phyloP scores from a whole-genome alignment of 2,113 vertebrate genomes.

The Polypterus senegalus region DNA sequence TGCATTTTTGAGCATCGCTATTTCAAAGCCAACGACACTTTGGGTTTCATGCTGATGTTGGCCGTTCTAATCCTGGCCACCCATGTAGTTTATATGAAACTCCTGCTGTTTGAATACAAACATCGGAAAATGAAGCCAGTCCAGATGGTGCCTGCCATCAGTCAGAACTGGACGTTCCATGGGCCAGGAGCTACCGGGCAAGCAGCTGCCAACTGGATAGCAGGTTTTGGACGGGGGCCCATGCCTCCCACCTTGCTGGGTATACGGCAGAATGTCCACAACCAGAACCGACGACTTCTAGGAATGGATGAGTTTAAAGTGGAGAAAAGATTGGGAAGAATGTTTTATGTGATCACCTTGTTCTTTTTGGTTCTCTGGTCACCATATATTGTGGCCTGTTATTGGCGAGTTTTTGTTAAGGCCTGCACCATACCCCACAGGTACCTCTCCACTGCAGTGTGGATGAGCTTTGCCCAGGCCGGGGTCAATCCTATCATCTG shows the following conservation, averaged over 20 bases:
- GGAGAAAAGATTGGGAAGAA: conserved; percentile 80
- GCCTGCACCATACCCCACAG: conserved; percentile 72
- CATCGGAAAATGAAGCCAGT: conserved; percentile 91
- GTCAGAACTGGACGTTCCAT: conserved; percentile 93
- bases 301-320: conserved; percentile 88
- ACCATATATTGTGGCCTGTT: conserved; percentile 85
- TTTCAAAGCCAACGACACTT: conserved; percentile 86
- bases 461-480: conserved; percentile 90
- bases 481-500: conserved; percentile 87
- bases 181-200: conserved; percentile 85
- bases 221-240: conserved; percentile 80
- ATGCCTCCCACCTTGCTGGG: conserved; percentile 85
- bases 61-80: conserved; percentile 81
- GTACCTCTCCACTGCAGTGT: conserved; percentile 81
- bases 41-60: conserved; percentile 91
- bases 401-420: conserved; percentile 87
- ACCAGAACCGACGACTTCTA: conserved; percentile 75
- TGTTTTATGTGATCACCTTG: conserved; percentile 88
- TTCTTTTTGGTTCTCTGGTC: conserved; percentile 88
- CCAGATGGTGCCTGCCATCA: conserved; percentile 85
- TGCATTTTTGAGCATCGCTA: conserved; percentile 91
- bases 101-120: conserved; percentile 81
- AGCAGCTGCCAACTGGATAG: conserved; percentile 88
- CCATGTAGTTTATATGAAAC: conserved; percentile 83
- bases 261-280: conserved; percentile 81